Conservation (phyloP, 2,113 vertebrate genomes). For the Climacteris rufus region DNA sequence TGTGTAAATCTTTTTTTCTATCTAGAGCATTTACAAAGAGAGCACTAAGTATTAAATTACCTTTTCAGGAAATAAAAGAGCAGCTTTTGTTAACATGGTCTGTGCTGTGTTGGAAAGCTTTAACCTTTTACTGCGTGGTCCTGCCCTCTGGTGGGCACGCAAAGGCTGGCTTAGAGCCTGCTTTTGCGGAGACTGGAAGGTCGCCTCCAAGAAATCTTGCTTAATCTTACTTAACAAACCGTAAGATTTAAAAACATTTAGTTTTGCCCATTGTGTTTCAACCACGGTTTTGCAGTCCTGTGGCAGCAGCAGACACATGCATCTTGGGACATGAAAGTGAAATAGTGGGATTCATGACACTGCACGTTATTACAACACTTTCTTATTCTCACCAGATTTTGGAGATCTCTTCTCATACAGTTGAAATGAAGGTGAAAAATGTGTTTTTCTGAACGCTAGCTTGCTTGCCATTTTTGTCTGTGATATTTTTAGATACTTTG, state of each 20-base stretch:
- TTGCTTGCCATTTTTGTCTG: background rate
- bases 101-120: background rate
- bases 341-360: background rate
- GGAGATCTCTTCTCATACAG: background rate
- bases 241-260: background rate
- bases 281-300: background rate
- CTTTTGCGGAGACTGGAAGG: background rate
- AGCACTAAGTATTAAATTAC: background rate
- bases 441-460: background rate
- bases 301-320: fast-evolving
- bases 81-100: background rate
- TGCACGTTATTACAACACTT: background rate
- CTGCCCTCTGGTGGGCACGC: slow-evolving; percentile 8
- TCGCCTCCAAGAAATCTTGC: background rate
- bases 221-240: background rate
- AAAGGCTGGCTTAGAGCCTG: no score
- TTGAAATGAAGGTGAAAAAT: background rate
- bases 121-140: background rate
- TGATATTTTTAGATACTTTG: background rate
- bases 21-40: background rate
- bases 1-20: background rate
- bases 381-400: background rate
- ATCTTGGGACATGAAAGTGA: background rate
- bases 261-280: background rate
- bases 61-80: background rate